Evolutionary conservation across 2,113 vertebrate genomes (phyloP).

Genomic region (Regulus satrapa): DNA sequence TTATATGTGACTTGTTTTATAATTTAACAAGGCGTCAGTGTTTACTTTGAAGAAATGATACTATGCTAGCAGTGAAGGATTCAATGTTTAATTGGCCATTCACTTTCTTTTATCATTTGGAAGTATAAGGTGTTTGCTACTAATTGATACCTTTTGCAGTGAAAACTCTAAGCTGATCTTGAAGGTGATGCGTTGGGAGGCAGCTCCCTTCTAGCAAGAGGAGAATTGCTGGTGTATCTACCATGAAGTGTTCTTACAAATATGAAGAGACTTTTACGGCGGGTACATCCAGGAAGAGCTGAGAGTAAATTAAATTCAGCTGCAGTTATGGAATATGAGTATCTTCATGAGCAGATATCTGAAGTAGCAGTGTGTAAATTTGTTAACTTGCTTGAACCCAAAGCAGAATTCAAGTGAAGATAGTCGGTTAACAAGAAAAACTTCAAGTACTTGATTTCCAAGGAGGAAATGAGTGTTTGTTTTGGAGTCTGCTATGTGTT

Average conservation of each 20-base stretch:
- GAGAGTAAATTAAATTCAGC: not conserved
- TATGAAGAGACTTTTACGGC: not conserved
- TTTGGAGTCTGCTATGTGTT: not conserved
- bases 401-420: not conserved
- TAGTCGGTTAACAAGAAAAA: not conserved
- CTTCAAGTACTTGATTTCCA: not conserved
- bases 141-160: not conserved
- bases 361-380: not conserved
- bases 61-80: not conserved
- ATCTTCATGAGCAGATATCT: not conserved
- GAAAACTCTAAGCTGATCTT: not conserved
- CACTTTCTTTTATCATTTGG: not conserved
- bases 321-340: not conserved
- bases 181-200: not conserved
- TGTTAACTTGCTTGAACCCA: not conserved
- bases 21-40: not conserved
- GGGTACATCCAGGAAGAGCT: not conserved
- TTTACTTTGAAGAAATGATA: not conserved
- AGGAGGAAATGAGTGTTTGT: not conserved
- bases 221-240: not conserved
- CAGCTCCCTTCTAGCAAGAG: not conserved
- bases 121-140: not conserved
- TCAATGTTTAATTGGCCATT: not conserved
- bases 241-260: not conserved
- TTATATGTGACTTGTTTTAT: not conserved